Evolutionary conservation across 2,888 invertebrate genomes (phyloP).

Genomic region (Lasius platythorax): DNA sequence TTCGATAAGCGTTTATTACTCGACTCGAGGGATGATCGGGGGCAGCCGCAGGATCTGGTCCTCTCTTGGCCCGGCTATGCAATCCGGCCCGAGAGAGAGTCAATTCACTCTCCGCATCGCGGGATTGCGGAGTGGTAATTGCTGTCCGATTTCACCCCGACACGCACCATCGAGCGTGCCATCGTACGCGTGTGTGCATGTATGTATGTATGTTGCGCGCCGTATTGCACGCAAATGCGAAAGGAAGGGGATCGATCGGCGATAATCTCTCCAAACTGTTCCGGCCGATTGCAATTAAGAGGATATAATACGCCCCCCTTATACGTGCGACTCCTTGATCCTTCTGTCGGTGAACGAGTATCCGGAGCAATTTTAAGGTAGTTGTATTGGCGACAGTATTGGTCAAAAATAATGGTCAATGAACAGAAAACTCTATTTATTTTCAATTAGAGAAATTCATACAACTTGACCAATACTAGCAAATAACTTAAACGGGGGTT

Average conservation of each 20-base stretch:
- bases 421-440: no score
- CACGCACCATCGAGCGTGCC: constrained; percentile 56
- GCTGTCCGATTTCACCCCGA: constrained; percentile 72
- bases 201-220: not conserved
- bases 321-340: not conserved
- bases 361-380: no score
- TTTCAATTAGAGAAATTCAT: no score
- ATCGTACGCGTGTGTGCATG: not conserved
- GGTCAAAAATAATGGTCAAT: no score
- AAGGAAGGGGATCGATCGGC: constrained; percentile 24
- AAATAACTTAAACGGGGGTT: no score
- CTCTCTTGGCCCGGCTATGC: constrained; percentile 52
- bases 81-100: constrained; percentile 27
- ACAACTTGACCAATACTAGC: no score
- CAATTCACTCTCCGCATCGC: constrained; percentile 63
- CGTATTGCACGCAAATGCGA: not conserved
- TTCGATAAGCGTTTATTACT: constrained; percentile 74
- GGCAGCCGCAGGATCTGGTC: constrained; percentile 58
- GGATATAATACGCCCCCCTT: constrained; percentile 1
- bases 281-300: constrained; percentile 63
- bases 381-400: no score
- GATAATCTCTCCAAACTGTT: constrained; percentile 58
- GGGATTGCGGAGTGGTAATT: constrained; percentile 77
- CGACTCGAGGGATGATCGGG: constrained; percentile 67
- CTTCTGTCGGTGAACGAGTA: no score